Evolutionary conservation across 2,797 vertebrate genomes (phyloP).

Genomic region (Microctenopoma lineatum): DNA sequence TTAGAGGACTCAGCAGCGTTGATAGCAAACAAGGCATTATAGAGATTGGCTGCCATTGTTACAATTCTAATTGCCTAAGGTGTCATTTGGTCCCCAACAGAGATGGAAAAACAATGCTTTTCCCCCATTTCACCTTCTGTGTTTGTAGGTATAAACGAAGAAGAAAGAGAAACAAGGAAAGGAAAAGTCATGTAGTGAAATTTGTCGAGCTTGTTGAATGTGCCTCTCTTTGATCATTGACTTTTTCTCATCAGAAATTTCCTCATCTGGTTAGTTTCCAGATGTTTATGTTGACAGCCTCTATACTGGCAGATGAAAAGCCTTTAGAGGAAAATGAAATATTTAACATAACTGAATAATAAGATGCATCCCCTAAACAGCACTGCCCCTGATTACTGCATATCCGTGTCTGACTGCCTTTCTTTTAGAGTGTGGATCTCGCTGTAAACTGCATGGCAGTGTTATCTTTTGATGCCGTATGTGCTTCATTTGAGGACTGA

Average conservation of each 20-base stretch:
- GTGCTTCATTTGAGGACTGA: conserved; percentile 46
- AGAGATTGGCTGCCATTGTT: conserved; percentile 64
- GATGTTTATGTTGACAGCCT: conserved; percentile 19
- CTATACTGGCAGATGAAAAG: conserved; percentile 25
- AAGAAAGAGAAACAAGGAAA: conserved; percentile 14
- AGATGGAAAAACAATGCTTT: conserved; percentile 20
- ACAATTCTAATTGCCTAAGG: conserved; percentile 63
- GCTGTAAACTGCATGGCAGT: background rate
- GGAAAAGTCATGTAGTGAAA: conserved; percentile 36
- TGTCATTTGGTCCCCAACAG: conserved; percentile 55
- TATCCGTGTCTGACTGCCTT: conserved; percentile 19
- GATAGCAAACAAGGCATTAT: conserved; percentile 71
- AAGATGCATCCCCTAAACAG: conserved; percentile 20
- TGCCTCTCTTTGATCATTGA: conserved; percentile 8
- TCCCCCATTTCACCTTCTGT: conserved; percentile 31
- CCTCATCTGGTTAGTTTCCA: conserved; percentile 24
- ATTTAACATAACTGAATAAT: conserved; percentile 32
- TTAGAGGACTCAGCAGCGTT: conserved; percentile 57
- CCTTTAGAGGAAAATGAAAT: conserved; percentile 16
- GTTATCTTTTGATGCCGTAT: conserved; percentile 25
- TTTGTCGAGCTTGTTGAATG: conserved; percentile 32
- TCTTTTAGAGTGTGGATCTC: conserved; percentile 7
- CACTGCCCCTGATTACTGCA: conserved; percentile 23
- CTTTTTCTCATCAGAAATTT: conserved; percentile 2
- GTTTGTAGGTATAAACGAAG: conserved; percentile 42